phyloP scores from a whole-genome alignment of 2,888 invertebrate genomes.

The Ectemnius cavifrons region DNA sequence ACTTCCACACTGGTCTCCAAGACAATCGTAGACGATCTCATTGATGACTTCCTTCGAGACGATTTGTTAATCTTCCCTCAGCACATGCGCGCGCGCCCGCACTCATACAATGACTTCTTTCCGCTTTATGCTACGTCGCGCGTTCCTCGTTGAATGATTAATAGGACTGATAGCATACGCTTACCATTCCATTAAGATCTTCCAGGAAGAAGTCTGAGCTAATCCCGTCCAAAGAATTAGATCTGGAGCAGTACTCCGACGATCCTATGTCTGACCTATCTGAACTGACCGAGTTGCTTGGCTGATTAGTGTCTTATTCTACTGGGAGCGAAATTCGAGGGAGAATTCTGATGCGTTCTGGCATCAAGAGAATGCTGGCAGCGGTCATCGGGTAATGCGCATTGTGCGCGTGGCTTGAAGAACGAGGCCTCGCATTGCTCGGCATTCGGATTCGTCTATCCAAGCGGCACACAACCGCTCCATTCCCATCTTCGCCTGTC shows the following conservation, averaged over 20 bases:
- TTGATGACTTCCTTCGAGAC: slow-evolving; percentile 38
- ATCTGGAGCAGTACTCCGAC: background rate
- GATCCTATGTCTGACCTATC: no score
- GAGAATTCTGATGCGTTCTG: no score
- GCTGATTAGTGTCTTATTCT: no score
- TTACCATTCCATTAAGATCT: background rate
- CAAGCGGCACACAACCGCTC: slow-evolving; percentile 54
- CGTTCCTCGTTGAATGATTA: slow-evolving; percentile 47
- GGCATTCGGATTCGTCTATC: slow-evolving; percentile 60
- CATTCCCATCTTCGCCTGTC: slow-evolving; percentile 58
- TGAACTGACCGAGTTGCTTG: no score
- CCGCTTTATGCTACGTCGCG: slow-evolving; percentile 32
- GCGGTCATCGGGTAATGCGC: background rate
- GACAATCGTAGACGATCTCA: slow-evolving; percentile 43
- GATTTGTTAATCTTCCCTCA: slow-evolving; percentile 47
- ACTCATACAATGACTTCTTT: slow-evolving; percentile 41
- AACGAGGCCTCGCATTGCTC: slow-evolving; percentile 38
- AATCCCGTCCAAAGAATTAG: background rate
- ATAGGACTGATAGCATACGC: slow-evolving; percentile 37
- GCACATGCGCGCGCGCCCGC: background rate
- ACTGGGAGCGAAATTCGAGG: no score
- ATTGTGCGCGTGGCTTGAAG: slow-evolving; percentile 44
- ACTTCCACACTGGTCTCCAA: background rate
- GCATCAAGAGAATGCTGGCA: no score
- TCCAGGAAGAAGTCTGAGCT: background rate